Percentiles rank a stretch among this genome's conserved stretches.
These are phyloP conservation scores for Psilopogon haemacephalus DNA, from an alignment of 2,113 vertebrate genomes.

Conservation along the genomic window DNA sequence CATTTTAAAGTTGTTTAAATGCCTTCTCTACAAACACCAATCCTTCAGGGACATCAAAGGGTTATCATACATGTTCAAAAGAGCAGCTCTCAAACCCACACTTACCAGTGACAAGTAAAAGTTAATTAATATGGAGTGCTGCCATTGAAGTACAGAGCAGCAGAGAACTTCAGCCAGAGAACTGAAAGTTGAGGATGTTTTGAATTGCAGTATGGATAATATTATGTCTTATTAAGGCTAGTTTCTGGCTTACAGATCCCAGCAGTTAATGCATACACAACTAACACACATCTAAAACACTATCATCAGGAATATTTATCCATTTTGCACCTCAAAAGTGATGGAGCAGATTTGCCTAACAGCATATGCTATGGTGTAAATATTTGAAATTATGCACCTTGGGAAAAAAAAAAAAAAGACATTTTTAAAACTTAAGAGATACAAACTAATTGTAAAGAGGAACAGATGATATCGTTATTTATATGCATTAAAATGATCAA, in stretches of 20 bases:
- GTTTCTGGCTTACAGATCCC: background rate
- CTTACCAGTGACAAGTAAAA: background rate
- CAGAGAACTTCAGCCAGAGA: background rate
- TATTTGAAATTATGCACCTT: rapidly evolving
- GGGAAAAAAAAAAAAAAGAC: background rate
- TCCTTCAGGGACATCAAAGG: background rate
- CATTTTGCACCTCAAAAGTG: background rate
- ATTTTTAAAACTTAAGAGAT: background rate
- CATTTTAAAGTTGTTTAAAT: background rate
- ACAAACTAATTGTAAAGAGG: background rate
- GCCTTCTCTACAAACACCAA: background rate
- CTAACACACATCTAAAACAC: background rate
- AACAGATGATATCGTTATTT: background rate
- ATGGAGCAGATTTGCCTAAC: background rate
- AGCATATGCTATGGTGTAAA: background rate
- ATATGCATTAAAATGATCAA: background rate
- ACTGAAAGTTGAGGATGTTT: background rate
- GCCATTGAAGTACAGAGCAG: background rate
- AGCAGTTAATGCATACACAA: background rate
- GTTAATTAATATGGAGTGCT: background rate
- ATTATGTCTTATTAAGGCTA: background rate
- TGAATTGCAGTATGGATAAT: background rate
- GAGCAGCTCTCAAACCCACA: background rate
- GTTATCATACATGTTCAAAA: background rate
- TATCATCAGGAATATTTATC: background rate